Conservation (phyloP, 64 coral and sea anemone species). For the Montipora cactus region DNA sequence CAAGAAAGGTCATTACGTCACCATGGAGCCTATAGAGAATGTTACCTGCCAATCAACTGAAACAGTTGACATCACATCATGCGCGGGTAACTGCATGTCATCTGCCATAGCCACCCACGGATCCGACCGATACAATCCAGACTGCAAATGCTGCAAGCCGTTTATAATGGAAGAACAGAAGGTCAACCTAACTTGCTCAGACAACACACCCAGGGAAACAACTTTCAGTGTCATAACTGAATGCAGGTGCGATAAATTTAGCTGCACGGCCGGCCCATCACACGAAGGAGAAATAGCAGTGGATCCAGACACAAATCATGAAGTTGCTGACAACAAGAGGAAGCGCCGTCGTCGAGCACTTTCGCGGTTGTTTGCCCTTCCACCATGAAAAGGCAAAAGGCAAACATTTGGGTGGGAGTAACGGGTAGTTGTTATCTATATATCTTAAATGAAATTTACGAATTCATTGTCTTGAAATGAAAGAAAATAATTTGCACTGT, state of each 20-base stretch:
- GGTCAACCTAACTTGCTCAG: not conserved
- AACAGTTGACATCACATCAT: conserved; percentile 1
- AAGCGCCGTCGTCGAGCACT: not conserved
- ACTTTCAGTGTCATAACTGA: not conserved
- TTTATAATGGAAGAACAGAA: not conserved
- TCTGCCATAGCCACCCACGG: not conserved
- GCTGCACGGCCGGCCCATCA: not conserved
- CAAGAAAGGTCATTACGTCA: not conserved
- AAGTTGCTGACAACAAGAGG: not conserved
- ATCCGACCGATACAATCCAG: not conserved
- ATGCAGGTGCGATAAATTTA: not conserved
- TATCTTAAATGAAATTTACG: not conserved
- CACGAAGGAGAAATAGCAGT: not conserved
- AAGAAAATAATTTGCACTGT: not conserved
- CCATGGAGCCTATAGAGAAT: not conserved
- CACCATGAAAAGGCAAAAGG: not conserved
- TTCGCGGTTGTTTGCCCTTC: conserved; percentile 36
- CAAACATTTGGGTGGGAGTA: not conserved
- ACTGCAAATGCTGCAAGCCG: conserved; percentile 59
- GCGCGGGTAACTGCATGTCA: conserved; percentile 49
- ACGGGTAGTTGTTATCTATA: not conserved
- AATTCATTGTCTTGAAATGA: not conserved
- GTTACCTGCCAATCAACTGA: conserved; percentile 19
- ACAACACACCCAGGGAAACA: not conserved
- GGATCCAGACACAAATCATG: not conserved